Conservation (phyloP, 2,888 invertebrate genomes). For the Drosophila macrospina region DNA sequence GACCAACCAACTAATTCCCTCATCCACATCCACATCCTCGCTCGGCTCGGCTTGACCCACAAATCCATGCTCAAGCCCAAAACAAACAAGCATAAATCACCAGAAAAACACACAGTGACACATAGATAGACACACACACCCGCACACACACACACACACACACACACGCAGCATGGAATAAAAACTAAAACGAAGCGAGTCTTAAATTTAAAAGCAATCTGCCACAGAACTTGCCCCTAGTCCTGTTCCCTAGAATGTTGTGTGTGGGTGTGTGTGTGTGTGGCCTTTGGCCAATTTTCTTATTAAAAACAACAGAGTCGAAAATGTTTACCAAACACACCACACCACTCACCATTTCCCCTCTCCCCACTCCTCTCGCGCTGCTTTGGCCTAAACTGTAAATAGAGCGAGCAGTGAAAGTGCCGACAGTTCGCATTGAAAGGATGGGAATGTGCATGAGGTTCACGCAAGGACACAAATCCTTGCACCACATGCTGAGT, state of each 20-base stretch:
- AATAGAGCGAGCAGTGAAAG: conserved; percentile 78
- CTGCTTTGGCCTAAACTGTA: conserved; percentile 65
- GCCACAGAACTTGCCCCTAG: conserved; percentile 42
- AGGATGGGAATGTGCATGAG: conserved; percentile 8
- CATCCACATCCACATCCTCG: conserved; percentile 61
- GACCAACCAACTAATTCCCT: conserved; percentile 66
- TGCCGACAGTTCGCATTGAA: conserved; percentile 62
- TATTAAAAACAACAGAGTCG: conserved; percentile 80
- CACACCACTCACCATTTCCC: too few relatives aligned
- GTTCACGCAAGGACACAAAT: conserved; percentile 58
- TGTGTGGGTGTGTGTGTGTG: conserved; percentile 24
- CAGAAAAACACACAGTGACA: conserved; percentile 39
- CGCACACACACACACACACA: conserved; percentile 1
- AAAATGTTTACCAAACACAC: conserved; percentile 80
- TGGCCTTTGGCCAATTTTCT: conserved; percentile 80
- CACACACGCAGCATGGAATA: conserved; percentile 30
- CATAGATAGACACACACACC: neutral
- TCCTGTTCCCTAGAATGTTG: conserved; percentile 12
- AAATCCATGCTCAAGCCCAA: conserved; percentile 65
- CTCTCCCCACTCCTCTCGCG: conserved; percentile 41
- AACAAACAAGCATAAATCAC: conserved; percentile 76
- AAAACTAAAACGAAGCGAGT: conserved; percentile 56
- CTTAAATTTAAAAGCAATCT: conserved; percentile 80
- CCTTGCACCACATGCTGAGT: conserved; percentile 76
- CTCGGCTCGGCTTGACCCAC: conserved; percentile 70